phyloP scores from a whole-genome alignment of 2,113 vertebrate species.

The Gasterosteus nipponicus region DNA sequence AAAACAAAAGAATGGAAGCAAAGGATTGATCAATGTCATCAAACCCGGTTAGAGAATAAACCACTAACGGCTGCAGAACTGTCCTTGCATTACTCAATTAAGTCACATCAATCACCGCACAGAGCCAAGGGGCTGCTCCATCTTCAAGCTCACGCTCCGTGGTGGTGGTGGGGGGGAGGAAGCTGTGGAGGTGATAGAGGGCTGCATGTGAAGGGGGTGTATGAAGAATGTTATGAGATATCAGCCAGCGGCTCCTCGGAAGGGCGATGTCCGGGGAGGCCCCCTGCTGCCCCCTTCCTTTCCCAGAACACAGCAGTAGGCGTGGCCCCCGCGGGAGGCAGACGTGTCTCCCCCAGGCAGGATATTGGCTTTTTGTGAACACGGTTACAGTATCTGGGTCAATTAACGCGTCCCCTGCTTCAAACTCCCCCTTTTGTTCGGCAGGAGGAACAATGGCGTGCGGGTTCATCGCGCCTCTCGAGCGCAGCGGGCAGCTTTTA shows the following conservation, averaged over 20 bases:
- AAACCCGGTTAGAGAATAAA: conserved; percentile 23
- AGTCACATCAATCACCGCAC: conserved; percentile 68
- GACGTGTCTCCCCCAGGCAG: conserved; percentile 60
- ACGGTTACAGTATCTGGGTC: conserved; percentile 75
- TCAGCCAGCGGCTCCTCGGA: conserved; percentile 57
- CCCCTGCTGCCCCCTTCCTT: conserved; percentile 22
- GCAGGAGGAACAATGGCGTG: conserved; percentile 57
- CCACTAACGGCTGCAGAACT: conserved; percentile 56
- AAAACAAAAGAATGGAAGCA: too few species aligned
- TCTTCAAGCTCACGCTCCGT: conserved; percentile 33
- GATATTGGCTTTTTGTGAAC: conserved; percentile 77
- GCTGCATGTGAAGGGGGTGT: conserved; percentile 42
- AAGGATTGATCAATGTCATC: conserved; percentile 45
- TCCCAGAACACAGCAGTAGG: conserved; percentile 69
- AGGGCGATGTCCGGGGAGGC: conserved; percentile 63
- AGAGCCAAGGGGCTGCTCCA: conserved; percentile 56
- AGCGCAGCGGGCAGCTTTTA: conserved; percentile 46
- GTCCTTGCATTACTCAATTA: conserved; percentile 74
- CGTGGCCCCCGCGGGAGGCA: conserved; percentile 51
- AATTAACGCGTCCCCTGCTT: conserved; percentile 71
- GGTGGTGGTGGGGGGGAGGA: conserved; percentile 8
- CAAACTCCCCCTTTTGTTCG: conserved; percentile 73
- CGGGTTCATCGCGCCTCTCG: conserved; percentile 50
- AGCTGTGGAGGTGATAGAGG: conserved; percentile 40
- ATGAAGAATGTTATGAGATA: conserved; percentile 66